These are phyloP conservation scores for Tychaedon coryphoeus DNA, from an alignment of 2,113 vertebrate species.

Conservation along the genomic window DNA sequence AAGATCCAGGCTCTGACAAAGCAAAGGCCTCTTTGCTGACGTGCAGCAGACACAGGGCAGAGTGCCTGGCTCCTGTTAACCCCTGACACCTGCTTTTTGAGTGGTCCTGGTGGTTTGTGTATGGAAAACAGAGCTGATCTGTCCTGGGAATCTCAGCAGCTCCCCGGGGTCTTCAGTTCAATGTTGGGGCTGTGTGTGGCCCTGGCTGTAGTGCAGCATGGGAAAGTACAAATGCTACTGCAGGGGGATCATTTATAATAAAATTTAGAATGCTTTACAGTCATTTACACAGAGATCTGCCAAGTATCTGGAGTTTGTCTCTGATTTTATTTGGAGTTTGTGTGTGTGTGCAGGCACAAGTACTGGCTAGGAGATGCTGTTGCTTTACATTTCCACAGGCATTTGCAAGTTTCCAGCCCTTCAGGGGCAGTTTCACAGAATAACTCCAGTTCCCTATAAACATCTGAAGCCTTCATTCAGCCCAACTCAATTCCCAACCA, in stretches of 20 bases:
- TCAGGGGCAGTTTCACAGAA: not conserved
- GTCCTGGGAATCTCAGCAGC: not conserved
- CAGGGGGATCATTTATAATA: not conserved
- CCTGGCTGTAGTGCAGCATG: not conserved
- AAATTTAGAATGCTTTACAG: not conserved
- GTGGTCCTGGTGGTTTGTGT: not conserved
- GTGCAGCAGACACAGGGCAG: not conserved
- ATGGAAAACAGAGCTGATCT: not conserved
- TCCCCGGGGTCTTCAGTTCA: not conserved
- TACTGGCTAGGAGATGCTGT: not conserved
- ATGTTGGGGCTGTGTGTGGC: not conserved
- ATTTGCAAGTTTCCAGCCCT: not conserved
- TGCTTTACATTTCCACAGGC: not conserved
- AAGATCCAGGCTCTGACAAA: not conserved
- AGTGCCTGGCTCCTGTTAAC: not conserved
- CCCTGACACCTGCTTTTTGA: not conserved
- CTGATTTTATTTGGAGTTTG: not conserved
- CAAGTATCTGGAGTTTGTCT: not conserved
- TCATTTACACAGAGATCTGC: not conserved
- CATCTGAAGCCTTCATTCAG: not conserved
- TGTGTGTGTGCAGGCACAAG: not conserved
- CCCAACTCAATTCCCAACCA: not conserved
- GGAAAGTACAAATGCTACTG: not conserved
- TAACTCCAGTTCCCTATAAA: not conserved
- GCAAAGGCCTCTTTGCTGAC: not conserved